These are phyloP conservation scores for Heliornis fulica DNA, from an alignment of 2,113 vertebrate genomes.

Conservation along the genomic window DNA sequence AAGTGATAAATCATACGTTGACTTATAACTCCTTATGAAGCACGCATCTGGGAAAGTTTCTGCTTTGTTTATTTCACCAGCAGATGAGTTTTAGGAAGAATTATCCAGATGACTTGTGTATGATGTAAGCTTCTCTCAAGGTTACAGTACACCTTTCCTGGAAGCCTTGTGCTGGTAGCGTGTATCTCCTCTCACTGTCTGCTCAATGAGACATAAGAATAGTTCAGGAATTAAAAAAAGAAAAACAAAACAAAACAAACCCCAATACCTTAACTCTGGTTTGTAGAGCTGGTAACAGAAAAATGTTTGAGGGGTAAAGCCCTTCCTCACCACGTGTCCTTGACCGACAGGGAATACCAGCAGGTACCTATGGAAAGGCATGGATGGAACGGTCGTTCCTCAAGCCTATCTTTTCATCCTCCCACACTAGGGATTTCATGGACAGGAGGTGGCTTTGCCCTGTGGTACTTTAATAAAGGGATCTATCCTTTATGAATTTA, in stretches of 20 bases:
- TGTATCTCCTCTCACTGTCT: neutral
- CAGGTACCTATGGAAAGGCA: neutral
- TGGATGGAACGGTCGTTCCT: neutral
- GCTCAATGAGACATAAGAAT: neutral
- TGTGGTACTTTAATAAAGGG: neutral
- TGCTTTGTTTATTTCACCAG: slow-evolving; percentile 34
- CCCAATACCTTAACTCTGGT: neutral
- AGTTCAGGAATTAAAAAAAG: neutral
- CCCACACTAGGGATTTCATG: rapidly evolving
- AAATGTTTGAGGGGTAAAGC: neutral
- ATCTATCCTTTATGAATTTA: neutral
- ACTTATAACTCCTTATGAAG: neutral
- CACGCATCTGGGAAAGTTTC: slow-evolving; percentile 23
- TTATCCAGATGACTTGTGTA: neutral
- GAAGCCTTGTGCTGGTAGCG: neutral
- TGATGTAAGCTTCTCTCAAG: neutral
- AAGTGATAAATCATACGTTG: neutral
- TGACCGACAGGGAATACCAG: neutral
- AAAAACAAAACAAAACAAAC: no score
- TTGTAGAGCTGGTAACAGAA: neutral
- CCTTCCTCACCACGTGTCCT: neutral
- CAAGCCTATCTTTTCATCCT: neutral
- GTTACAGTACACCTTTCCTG: neutral
- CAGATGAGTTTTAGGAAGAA: neutral
- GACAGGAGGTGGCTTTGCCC: neutral